Evolutionary conservation across 2,888 invertebrate genomes (phyloP), one percentile per base, ranked within the genome.

Genomic region (Drosophila borborema): DNA sequence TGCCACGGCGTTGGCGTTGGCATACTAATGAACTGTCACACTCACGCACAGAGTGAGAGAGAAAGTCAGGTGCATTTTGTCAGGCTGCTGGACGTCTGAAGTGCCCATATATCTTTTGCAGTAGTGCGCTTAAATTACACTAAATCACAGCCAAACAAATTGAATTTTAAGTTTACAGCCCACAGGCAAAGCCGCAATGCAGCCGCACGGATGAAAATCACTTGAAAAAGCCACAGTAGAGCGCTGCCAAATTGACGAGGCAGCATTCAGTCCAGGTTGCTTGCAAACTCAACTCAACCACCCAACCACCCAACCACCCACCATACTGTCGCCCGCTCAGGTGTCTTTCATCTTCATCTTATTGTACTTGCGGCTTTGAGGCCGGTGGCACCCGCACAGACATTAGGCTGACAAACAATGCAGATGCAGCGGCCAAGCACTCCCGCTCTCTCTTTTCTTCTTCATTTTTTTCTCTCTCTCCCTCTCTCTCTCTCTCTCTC

Each of bases 361-460:
- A 89, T 87, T 86, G 83, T 80, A 77, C 67, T 76, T 61, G 72
- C 62, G 59, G 81, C 77, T 82, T 83, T 71, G 70, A 74, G 74
- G 59, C 69, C 70, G 43, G 54, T 46, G 38, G 63, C 75, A 65
- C 66, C 72, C 82, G 75, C 83, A 77, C 82, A 82, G 82, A 82
- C 87, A 84, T 81, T 84, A 84, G 87, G 87, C 85, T 85, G 88
- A 82, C 88, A 85, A 87, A 85, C 88, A 87, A 84, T 82, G 82
- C 75, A 77, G 70, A 77, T 72, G 65, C 68, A 65, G 64, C 67
- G 67, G 67, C 70, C 72, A 51, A 41, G 36, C 54, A 43, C 18
- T 23, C 16, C 58, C 2, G 0, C 23, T 20, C 62, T 34, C 41
- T 16, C 5, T 1, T 10, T 28, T 6, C n/a, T 14, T 46, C 10